A percentile compares a stretch with the other conserved stretches of the same genome.
phyloP scores from a whole-genome alignment of 2,113 vertebrate species.

The Dasyornis broadbenti region DNA sequence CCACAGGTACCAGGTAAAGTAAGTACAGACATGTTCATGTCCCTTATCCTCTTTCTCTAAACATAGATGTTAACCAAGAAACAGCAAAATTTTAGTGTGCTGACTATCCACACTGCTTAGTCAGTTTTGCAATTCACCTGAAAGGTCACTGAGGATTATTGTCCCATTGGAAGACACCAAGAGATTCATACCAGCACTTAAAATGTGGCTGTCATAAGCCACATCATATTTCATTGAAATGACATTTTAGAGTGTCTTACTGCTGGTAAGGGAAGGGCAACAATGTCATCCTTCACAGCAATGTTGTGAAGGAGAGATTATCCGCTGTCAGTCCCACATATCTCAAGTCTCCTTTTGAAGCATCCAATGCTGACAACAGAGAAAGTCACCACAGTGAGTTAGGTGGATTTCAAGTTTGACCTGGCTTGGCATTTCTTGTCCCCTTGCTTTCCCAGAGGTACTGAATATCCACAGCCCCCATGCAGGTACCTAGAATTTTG shows the following conservation, averaged over 20 bases:
- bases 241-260: not conserved
- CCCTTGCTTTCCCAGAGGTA: not conserved
- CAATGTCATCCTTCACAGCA: not conserved
- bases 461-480: not conserved
- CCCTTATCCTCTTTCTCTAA: not conserved
- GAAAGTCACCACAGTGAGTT: not conserved
- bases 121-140: not conserved
- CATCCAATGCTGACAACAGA: not conserved
- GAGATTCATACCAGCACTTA: not conserved
- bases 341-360: not conserved
- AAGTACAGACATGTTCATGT: not conserved
- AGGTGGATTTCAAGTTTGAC: not conserved
- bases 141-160: not conserved
- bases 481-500: not conserved
- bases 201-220: not conserved
- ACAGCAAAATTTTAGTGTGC: not conserved
- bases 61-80: not conserved
- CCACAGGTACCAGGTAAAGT: not conserved
- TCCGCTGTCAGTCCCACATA: not conserved
- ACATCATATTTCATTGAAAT: not conserved
- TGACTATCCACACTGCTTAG: not conserved
- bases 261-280: not conserved
- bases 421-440: not conserved
- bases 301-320: not conserved
- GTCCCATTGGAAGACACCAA: not conserved